Conservation (phyloP, 2,888 invertebrate species). For the Drosophila ustulata region DNA sequence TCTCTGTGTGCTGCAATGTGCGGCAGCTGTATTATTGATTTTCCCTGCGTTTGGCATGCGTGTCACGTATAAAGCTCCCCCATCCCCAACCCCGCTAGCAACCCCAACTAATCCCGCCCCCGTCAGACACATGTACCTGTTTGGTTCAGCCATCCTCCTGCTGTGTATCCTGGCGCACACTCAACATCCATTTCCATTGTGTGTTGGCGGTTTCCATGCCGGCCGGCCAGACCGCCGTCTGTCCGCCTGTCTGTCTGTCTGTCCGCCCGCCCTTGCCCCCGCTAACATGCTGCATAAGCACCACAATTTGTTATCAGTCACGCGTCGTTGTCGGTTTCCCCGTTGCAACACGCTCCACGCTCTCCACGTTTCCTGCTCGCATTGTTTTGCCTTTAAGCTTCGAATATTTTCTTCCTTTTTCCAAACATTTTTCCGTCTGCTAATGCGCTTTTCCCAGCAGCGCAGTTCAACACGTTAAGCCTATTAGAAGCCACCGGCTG, state of each 20-base stretch:
- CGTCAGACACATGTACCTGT: slow-evolving; percentile 38
- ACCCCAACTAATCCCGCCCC: not conserved
- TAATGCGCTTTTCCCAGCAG: slow-evolving; percentile 48
- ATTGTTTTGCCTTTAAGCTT: slow-evolving; percentile 35
- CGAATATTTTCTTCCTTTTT: slow-evolving; percentile 20
- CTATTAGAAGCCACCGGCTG: slow-evolving; percentile 31
- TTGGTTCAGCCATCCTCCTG: slow-evolving; percentile 4
- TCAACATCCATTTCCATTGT: not conserved
- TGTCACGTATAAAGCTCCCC: slow-evolving; percentile 46
- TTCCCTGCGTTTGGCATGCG: slow-evolving; percentile 51
- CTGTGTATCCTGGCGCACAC: slow-evolving; percentile 33
- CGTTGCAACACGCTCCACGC: slow-evolving; percentile 29
- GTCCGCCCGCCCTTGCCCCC: not conserved
- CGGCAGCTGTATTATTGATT: slow-evolving; percentile 53
- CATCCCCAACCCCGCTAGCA: not conserved
- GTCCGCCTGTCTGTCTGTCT: no score
- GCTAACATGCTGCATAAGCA: slow-evolving; percentile 42
- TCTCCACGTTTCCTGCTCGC: not conserved
- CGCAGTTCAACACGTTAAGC: slow-evolving; percentile 45
- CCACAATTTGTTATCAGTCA: slow-evolving; percentile 68
- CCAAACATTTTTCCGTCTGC: slow-evolving; percentile 23
- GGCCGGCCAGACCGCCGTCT: slow-evolving; percentile 24
- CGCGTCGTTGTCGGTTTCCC: slow-evolving; percentile 48
- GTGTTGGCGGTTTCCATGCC: slow-evolving; percentile 47
- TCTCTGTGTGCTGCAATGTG: slow-evolving; percentile 34